These are phyloP conservation scores for Toxotes jaculatrix DNA, from an alignment of 2,113 vertebrate genomes.

Conservation along the genomic window DNA sequence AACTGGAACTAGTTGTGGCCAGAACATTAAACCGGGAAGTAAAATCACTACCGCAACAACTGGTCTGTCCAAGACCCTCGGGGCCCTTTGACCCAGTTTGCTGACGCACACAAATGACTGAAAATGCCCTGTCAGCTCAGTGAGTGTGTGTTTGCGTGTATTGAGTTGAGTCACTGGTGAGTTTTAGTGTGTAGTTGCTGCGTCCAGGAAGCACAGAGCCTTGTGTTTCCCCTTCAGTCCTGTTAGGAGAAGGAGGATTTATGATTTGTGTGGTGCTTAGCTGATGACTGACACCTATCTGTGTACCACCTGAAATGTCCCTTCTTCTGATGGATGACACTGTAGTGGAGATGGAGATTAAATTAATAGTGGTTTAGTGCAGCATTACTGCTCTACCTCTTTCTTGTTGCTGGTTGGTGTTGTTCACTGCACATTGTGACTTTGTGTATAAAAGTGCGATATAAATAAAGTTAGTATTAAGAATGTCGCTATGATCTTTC, in stretches of 20 bases:
- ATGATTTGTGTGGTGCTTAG: constrained; percentile 32
- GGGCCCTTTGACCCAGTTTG: constrained; percentile 43
- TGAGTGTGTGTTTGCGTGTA: not conserved
- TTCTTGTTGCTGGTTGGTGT: not conserved
- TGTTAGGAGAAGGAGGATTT: constrained; percentile 52
- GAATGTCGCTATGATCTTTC: not conserved
- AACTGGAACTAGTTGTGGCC: not conserved
- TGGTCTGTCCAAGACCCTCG: constrained; percentile 28
- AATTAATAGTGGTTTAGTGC: not conserved
- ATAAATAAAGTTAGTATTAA: not conserved
- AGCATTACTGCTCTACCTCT: not conserved
- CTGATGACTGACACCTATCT: constrained; percentile 33
- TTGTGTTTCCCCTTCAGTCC: constrained; percentile 49
- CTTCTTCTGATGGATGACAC: constrained; percentile 7
- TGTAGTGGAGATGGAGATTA: not conserved
- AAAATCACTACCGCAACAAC: not conserved
- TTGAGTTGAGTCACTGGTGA: constrained; percentile 36
- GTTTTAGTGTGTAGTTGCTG: constrained; percentile 21
- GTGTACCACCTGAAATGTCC: constrained; percentile 32
- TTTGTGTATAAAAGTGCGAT: not conserved
- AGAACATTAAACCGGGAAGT: constrained; percentile 13
- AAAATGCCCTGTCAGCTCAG: constrained; percentile 61
- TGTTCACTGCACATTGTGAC: not conserved
- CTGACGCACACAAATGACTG: constrained; percentile 39
- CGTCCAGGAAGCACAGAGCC: constrained; percentile 49